Conservation (phyloP, 2,888 invertebrate species). For the Volucella bombylans region DNA sequence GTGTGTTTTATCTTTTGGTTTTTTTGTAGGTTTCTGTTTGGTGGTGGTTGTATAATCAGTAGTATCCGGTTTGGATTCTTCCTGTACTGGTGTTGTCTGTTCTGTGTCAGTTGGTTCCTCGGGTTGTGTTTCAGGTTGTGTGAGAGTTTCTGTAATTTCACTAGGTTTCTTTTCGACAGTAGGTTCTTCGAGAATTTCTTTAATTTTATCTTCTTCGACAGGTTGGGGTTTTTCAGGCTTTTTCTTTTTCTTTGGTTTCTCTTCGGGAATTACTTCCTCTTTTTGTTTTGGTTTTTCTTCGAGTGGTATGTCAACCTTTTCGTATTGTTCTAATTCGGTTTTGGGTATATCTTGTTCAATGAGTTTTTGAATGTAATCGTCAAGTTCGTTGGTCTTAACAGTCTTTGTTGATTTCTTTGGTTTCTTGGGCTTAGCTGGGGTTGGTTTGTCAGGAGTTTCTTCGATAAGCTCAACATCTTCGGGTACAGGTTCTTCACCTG, state of each 20-base stretch:
- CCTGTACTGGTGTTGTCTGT: slow-evolving; percentile 83
- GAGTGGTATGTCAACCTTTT: slow-evolving; percentile 79
- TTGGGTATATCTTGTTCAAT: slow-evolving; percentile 80
- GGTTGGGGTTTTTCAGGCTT: slow-evolving; percentile 72
- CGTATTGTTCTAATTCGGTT: slow-evolving; percentile 81
- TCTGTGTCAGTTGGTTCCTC: slow-evolving; percentile 80
- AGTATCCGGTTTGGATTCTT: slow-evolving; percentile 80
- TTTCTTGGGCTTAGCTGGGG: slow-evolving; percentile 77
- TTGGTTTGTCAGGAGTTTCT: slow-evolving; percentile 54
- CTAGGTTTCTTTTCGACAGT: slow-evolving; percentile 73
- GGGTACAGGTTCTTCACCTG: slow-evolving; percentile 57
- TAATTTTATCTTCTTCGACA: slow-evolving; percentile 74
- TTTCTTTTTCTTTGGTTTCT: slow-evolving; percentile 71
- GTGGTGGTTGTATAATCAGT: slow-evolving; percentile 77
- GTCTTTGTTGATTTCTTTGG: slow-evolving; percentile 78
- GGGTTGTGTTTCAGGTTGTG: slow-evolving; percentile 75
- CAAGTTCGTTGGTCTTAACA: slow-evolving; percentile 79
- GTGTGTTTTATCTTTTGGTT: slow-evolving; percentile 80
- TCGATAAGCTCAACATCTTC: slow-evolving; percentile 68
- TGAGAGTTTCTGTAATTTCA: slow-evolving; percentile 76
- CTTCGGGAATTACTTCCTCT: slow-evolving; percentile 76
- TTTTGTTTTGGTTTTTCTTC: slow-evolving; percentile 77
- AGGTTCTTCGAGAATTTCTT: slow-evolving; percentile 74
- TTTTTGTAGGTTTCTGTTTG: slow-evolving; percentile 82
- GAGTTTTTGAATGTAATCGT: slow-evolving; percentile 78